Conservation (phyloP, 2,797 vertebrate genomes). For the Spinus pinus region DNA sequence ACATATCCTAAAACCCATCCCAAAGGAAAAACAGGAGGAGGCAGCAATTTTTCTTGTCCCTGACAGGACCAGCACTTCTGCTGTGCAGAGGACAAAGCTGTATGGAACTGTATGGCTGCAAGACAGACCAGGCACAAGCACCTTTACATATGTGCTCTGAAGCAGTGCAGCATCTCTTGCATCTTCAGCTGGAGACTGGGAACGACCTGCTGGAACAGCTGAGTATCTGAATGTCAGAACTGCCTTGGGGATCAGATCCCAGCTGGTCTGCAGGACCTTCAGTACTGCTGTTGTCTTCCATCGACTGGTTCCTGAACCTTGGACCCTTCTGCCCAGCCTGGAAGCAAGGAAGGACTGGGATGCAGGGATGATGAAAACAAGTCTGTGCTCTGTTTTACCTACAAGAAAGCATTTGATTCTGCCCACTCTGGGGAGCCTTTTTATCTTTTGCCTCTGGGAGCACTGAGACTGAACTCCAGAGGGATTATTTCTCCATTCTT, state of each 20-base stretch:
- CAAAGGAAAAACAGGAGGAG: neutral
- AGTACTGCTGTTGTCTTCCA: neutral
- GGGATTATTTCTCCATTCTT: neutral
- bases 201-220: neutral
- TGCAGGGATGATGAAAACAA: neutral
- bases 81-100: neutral
- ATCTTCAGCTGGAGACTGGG: neutral
- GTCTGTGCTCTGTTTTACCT: neutral
- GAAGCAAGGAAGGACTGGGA: neutral
- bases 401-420: neutral
- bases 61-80: neutral
- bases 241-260: neutral
- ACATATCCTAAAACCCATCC: neutral
- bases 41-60: neutral
- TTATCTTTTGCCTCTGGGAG: neutral
- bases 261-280: neutral
- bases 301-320: rapidly evolving
- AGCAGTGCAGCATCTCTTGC: neutral
- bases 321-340: neutral
- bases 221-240: neutral
- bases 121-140: neutral
- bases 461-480: neutral
- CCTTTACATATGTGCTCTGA: rapidly evolving
- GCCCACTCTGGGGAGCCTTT: neutral
- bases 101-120: neutral